Evolutionary conservation across 2,797 vertebrate species (phyloP).

Genomic region (Pipistrellus kuhlii): DNA sequence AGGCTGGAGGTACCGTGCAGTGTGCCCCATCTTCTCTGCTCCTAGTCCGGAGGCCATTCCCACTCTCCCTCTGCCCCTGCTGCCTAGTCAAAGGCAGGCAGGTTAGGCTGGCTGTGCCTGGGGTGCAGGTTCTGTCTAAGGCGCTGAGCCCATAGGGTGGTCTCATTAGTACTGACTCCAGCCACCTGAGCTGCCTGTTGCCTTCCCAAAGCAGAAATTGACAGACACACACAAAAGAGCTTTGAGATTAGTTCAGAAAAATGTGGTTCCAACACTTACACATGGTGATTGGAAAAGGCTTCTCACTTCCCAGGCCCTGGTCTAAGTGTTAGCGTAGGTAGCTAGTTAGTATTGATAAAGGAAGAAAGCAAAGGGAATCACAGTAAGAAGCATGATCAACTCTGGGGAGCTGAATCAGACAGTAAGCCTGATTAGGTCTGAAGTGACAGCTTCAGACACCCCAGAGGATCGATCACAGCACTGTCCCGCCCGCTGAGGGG

Average conservation of each 20-base stretch:
- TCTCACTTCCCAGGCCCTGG: background rate
- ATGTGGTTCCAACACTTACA: background rate
- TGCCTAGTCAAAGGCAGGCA: background rate
- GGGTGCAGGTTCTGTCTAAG: background rate
- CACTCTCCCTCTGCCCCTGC: background rate
- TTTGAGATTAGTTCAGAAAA: background rate
- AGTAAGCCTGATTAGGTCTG: background rate
- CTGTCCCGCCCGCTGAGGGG: background rate
- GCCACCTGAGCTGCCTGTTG: background rate
- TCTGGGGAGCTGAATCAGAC: background rate
- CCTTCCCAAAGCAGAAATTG: background rate
- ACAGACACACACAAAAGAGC: background rate
- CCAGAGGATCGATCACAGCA: background rate
- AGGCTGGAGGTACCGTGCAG: fast-evolving
- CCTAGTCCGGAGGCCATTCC: background rate
- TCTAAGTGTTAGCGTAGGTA: background rate
- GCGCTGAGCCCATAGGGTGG: background rate
- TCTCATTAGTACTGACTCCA: background rate
- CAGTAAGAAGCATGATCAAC: background rate
- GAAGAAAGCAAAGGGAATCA: background rate
- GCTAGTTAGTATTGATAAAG: background rate
- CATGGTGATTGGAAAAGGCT: background rate
- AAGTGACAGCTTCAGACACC: background rate
- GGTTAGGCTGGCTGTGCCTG: background rate
- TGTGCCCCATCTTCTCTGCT: fast-evolving